Evolutionary conservation across 2,113 vertebrate genomes (phyloP).

Genomic region (Leptodactylus fuscus): DNA sequence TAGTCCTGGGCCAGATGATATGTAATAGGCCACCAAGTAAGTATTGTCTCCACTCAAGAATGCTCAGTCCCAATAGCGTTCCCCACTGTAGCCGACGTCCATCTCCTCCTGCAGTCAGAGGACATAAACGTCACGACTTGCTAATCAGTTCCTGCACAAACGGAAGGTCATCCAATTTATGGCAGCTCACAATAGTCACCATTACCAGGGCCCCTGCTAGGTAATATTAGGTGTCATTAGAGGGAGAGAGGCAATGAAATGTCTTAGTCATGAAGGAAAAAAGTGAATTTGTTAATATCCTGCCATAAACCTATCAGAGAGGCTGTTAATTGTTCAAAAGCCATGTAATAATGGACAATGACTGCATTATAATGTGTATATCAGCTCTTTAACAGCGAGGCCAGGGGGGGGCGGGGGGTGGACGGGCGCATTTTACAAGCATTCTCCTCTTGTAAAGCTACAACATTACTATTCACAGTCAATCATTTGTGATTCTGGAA

Average conservation of each 20-base stretch:
- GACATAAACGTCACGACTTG: background rate
- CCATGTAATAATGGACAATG: constrained; percentile 21
- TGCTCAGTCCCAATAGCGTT: no score
- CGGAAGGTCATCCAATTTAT: constrained; percentile 20
- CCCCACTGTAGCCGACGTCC: no score
- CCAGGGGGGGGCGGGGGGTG: background rate
- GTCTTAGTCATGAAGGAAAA: constrained; percentile 20
- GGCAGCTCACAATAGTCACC: background rate
- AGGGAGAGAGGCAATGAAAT: constrained; percentile 16
- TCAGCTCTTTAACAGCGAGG: background rate
- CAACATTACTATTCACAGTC: background rate
- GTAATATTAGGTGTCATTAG: constrained; percentile 25
- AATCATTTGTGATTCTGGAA: background rate
- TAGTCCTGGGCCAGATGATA: no score
- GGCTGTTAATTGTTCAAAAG: background rate
- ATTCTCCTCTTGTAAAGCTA: background rate
- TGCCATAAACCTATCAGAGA: constrained; percentile 37
- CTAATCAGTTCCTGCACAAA: background rate
- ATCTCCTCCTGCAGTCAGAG: background rate
- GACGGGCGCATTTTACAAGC: background rate
- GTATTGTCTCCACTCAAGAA: no score
- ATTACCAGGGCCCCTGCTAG: background rate
- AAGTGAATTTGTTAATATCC: constrained; percentile 46
- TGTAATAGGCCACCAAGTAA: no score
- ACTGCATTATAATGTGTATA: constrained; percentile 9